phyloP scores from a whole-genome alignment of 2,797 vertebrate species.

The Trichosurus vulpecula region DNA sequence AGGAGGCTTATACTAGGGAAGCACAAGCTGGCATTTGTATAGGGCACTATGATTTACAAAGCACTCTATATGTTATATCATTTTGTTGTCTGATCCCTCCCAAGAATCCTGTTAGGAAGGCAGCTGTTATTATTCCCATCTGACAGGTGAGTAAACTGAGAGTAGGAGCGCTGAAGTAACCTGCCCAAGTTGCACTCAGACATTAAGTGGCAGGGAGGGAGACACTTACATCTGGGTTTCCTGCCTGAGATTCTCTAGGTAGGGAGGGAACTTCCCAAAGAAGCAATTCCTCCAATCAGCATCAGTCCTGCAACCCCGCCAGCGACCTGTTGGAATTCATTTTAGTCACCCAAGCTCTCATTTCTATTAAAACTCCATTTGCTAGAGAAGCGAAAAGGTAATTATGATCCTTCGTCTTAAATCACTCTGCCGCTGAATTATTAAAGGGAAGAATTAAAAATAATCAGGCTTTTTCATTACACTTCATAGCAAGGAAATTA shows the following conservation, averaged over 20 bases:
- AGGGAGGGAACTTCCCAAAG: not conserved
- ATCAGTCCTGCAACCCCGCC: conserved; percentile 65
- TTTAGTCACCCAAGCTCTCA: conserved; percentile 79
- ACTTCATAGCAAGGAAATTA: conserved; percentile 87
- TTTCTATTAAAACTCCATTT: conserved; percentile 89
- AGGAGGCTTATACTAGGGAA: not conserved
- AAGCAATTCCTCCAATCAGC: not conserved
- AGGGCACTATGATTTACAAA: not conserved
- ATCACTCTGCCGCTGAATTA: conserved; percentile 86
- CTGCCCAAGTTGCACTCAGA: not conserved
- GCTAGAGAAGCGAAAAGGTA: conserved; percentile 84
- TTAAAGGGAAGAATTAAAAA: conserved; percentile 89
- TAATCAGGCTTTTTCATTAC: conserved; percentile 88
- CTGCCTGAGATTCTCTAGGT: not conserved
- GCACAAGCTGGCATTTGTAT: not conserved
- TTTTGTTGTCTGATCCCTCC: not conserved
- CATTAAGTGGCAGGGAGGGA: not conserved
- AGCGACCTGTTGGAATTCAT: conserved; percentile 82
- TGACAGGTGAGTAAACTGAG: not conserved
- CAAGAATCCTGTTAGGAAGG: not conserved
- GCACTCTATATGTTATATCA: not conserved
- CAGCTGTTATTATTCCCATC: not conserved
- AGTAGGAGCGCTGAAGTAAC: not conserved
- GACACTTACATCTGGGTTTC: not conserved
- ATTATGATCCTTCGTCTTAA: conserved; percentile 85